Conservation (phyloP, 2,888 invertebrate genomes). For the Stegophylla sp. region DNA sequence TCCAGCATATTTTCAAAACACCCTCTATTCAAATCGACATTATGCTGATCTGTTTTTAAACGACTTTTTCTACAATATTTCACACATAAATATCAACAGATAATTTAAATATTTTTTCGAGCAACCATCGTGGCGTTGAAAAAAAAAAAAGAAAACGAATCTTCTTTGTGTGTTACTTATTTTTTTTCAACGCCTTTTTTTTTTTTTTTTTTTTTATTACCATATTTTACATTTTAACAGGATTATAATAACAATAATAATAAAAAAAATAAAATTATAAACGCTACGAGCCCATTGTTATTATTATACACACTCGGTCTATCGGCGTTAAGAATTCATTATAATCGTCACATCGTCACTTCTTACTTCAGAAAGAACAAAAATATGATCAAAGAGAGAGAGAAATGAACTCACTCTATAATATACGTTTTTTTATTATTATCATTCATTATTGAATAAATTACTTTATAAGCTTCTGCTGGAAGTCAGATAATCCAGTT, state of each 20-base stretch:
- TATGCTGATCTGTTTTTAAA: conserved; percentile 48
- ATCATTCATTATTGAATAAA: conserved; percentile 41
- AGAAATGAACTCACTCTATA: background rate
- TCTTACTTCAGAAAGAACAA: background rate
- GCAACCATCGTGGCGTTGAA: no score
- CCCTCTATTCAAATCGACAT: conserved; percentile 30
- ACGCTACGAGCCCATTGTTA: conserved; percentile 23
- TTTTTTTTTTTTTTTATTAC: no score
- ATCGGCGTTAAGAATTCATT: conserved; percentile 15
- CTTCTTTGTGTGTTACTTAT: background rate
- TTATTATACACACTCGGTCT: conserved; percentile 2
- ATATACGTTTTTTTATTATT: background rate
- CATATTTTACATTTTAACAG: conserved; percentile 41
- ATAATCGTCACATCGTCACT: background rate
- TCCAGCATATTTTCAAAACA: background rate
- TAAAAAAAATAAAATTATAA: conserved; percentile 8
- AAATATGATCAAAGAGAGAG: background rate
- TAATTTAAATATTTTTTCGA: conserved; percentile 30
- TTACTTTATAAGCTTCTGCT: conserved; percentile 15
- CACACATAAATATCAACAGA: conserved; percentile 12
- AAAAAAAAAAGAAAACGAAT: conserved; percentile 7
- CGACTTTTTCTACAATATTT: conserved; percentile 30
- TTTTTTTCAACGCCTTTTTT: conserved; percentile 41
- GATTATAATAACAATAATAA: conserved; percentile 42
- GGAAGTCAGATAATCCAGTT: conserved; percentile 22